These are phyloP conservation scores for Medauroidea extradentata DNA, from an alignment of 1,140 invertebrate genomes.

Conservation along the genomic window DNA sequence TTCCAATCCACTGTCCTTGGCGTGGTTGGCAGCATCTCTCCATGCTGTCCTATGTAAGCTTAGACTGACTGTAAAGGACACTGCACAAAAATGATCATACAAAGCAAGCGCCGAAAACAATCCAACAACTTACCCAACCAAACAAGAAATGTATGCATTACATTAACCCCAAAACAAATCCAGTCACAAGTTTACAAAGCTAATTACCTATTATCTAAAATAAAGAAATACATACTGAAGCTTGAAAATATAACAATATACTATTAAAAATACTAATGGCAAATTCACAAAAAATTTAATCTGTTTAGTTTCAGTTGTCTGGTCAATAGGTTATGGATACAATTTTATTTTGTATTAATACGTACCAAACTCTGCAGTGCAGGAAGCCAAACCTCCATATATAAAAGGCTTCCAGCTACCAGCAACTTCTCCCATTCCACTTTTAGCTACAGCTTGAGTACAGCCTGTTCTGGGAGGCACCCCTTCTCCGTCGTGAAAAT, in stretches of 20 bases:
- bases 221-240: slow-evolving; percentile 6
- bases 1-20: neutral
- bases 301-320: neutral
- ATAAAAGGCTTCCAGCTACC: slow-evolving; percentile 82
- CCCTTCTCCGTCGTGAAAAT: neutral
- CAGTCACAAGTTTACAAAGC: no score
- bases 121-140: no score
- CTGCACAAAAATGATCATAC: neutral
- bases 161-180: no score
- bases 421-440: slow-evolving; percentile 52
- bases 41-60: neutral
- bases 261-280: no score
- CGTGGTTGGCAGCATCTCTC: neutral
- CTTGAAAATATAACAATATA: no score
- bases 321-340: no score
- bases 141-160: no score
- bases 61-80: neutral
- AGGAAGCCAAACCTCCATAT: slow-evolving; percentile 89
- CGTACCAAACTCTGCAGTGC: slow-evolving; percentile 89
- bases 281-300: no score
- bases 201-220: no score
- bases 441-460: slow-evolving; percentile 2
- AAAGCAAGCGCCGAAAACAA: no score
- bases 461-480: slow-evolving; percentile 1
- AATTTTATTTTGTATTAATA: neutral